A percentile compares a stretch with the other conserved stretches of the same genome.
These are phyloP conservation scores for Lepilemur septentrionalis DNA, from an alignment of 2,797 vertebrate species.

Conservation along the genomic window DNA sequence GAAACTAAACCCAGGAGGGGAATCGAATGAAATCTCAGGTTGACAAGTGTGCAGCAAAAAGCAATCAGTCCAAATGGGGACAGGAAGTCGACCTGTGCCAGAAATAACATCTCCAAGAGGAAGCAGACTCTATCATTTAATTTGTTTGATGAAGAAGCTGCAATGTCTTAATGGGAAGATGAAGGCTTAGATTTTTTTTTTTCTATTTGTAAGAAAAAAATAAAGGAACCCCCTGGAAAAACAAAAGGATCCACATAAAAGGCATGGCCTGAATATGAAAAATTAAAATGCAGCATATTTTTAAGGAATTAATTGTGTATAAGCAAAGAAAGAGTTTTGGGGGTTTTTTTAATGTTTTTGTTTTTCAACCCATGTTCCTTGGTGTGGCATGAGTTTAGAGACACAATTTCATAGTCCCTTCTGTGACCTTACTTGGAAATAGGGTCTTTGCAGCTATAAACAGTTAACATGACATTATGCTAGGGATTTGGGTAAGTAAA, in stretches of 20 bases:
- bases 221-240: neutral
- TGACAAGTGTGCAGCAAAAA: neutral
- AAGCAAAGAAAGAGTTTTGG: neutral
- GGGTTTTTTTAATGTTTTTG: neutral
- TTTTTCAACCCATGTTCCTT: neutral
- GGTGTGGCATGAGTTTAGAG: neutral
- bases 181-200: neutral
- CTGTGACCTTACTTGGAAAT: neutral
- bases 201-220: neutral
- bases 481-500: neutral
- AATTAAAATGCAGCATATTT: neutral
- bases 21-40: conserved; percentile 31
- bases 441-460: neutral
- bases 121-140: neutral
- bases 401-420: neutral
- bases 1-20: conserved; percentile 2
- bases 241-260: neutral
- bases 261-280: neutral
- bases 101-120: neutral
- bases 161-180: neutral
- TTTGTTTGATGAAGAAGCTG: neutral
- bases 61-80: conserved; percentile 2
- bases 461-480: neutral
- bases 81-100: neutral
- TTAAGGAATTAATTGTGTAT: neutral